Evolutionary conservation across 2,888 invertebrate genomes (phyloP), one percentile per base, ranked within the genome.

Genomic region (Nowickia ferox): DNA sequence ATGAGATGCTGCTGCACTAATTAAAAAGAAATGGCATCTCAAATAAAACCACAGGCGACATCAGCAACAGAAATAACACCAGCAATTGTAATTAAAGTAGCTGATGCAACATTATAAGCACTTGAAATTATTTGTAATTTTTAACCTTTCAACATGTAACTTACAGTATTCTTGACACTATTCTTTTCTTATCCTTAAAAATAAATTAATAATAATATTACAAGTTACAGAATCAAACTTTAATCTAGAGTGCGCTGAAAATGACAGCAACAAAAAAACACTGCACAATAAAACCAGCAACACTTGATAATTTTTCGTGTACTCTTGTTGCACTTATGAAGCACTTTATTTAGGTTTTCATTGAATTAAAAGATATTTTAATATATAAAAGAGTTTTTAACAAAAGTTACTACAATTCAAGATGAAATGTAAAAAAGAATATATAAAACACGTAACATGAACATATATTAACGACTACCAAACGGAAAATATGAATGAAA

Each of bases 81-180:
- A 46, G 69, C 46, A 46, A 65, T 40, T 48, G 63, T 38, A 65
- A 17, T 63, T 65, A 46, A 72, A 72, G 40, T 22, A 74, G 59
- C 61, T 79, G 55, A 22, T 71, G 71, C 63, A 76, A 59, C 65
- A 76, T 72, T 76, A 76, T 59, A 63, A 80, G 53, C 55, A 75
- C 59, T 84, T 80, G 66, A 76, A 76, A 84, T 84, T 80, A 66
- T 71, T 84, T 80, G 84, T 66, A 80, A 72, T 72, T 59, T 71
- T 38, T 46, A 69, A 63, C 69, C 61, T 55, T 63, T 57, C 61
- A 75, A 78, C 51, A 22, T 22, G 38, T 40, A 53, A 65, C 55
- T 66, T 42, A 19, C 3, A 75, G 55, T 75, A 82, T 71, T 76
- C 82, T 63, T 82, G 63, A 76, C 76, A 76, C 61, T 46, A 69